Conservation (phyloP, 2,888 invertebrate genomes). For the Protophormia terraenovae region DNA sequence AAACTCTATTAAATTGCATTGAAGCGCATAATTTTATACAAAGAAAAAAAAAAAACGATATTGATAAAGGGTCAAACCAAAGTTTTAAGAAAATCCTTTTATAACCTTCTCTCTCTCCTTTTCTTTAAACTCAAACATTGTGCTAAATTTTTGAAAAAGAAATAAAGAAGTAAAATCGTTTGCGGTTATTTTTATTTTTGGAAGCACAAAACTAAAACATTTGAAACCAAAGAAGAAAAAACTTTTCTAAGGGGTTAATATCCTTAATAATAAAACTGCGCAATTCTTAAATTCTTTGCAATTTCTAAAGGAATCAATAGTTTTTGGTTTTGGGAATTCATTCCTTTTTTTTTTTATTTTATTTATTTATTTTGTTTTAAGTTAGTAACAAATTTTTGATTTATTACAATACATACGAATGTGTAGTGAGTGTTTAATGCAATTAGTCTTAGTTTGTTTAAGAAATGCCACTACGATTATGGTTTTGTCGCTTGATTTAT, state of each 20-base stretch:
- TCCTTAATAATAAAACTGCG: slow-evolving; percentile 47
- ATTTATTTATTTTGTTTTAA: too few species aligned
- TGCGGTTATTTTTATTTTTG: slow-evolving; percentile 50
- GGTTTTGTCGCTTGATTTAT: slow-evolving; percentile 60
- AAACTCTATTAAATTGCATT: slow-evolving; percentile 51
- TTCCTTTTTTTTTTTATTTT: neutral
- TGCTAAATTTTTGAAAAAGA: neutral
- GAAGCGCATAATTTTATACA: slow-evolving; percentile 55
- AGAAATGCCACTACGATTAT: slow-evolving; percentile 54
- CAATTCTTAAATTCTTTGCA: slow-evolving; percentile 28
- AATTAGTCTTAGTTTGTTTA: slow-evolving; percentile 63
- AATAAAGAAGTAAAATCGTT: slow-evolving; percentile 26
- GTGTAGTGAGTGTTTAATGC: slow-evolving; percentile 58
- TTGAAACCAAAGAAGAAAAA: neutral
- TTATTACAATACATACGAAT: slow-evolving; percentile 48
- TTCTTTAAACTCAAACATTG: slow-evolving; percentile 1
- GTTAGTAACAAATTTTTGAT: slow-evolving; percentile 50
- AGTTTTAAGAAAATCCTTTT: slow-evolving; percentile 25
- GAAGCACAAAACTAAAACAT: slow-evolving; percentile 13
- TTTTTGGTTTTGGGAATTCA: neutral
- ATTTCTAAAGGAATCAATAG: slow-evolving; percentile 45
- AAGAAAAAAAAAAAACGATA: slow-evolving; percentile 4
- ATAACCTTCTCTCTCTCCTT: neutral
- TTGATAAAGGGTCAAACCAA: slow-evolving; percentile 46
- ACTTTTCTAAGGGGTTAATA: slow-evolving; percentile 41